These are phyloP conservation scores for Vipera latastei DNA, from an alignment of 2,797 vertebrate genomes.

Conservation along the genomic window DNA sequence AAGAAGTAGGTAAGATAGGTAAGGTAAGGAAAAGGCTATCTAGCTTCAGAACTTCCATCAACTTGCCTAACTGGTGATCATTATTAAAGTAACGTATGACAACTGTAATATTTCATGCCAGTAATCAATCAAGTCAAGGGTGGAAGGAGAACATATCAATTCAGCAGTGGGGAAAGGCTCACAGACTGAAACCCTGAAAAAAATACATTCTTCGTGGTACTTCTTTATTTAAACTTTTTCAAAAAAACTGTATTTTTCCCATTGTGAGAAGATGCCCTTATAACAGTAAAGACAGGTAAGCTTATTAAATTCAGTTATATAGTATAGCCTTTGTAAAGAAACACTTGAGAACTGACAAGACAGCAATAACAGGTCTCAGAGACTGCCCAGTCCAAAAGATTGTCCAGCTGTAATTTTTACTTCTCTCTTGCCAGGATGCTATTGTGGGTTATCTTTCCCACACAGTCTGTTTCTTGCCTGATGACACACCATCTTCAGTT, in stretches of 20 bases:
- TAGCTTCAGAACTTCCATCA: not conserved
- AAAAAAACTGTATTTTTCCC: not conserved
- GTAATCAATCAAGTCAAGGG: not conserved
- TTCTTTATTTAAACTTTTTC: not conserved
- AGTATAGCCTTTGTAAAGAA: not conserved
- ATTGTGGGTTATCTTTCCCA: not conserved
- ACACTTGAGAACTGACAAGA: not conserved
- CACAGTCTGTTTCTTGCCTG: not conserved
- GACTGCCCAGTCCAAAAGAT: not conserved
- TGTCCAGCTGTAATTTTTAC: not conserved
- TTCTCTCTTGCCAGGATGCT: not conserved
- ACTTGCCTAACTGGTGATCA: too few relatives aligned
- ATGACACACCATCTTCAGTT: not conserved
- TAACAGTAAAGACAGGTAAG: not conserved
- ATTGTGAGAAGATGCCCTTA: not conserved
- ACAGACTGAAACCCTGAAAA: not conserved
- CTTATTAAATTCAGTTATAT: not conserved
- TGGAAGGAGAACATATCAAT: not conserved
- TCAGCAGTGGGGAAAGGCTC: not conserved
- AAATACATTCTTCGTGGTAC: not conserved
- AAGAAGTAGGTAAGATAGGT: not conserved
- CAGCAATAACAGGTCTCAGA: not conserved
- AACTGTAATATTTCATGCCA: not conserved
- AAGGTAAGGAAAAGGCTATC: not conserved
- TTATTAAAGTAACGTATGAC: not conserved